These are phyloP conservation scores for Steatocranus sp. DNA, from an alignment of 2,797 vertebrate genomes.

Conservation along the genomic window DNA sequence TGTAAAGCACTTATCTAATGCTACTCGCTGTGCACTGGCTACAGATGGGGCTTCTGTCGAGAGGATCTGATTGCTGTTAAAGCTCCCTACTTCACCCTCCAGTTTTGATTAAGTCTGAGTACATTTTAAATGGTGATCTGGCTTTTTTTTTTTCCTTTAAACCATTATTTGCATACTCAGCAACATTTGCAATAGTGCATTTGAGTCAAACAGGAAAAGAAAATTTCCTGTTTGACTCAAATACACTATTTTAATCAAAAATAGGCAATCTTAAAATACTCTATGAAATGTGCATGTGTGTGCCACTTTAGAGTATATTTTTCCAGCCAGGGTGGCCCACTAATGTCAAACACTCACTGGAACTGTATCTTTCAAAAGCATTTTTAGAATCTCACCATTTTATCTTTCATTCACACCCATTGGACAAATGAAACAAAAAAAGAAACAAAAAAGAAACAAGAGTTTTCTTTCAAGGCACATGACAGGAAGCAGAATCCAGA, in stretches of 20 bases:
- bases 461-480: neutral
- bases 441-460: neutral
- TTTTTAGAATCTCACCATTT: neutral
- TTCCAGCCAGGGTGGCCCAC: neutral
- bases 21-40: slow-evolving; percentile 13
- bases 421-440: neutral
- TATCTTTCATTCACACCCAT: neutral
- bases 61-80: slow-evolving; percentile 10
- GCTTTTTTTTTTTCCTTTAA: neutral
- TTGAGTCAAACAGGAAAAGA: neutral
- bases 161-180: neutral
- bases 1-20: slow-evolving; percentile 45
- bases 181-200: neutral
- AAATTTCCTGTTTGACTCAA: neutral
- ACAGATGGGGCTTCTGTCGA: slow-evolving; percentile 31
- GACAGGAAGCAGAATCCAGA: neutral
- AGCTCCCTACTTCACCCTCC: neutral
- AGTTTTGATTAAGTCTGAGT: neutral
- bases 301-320: neutral
- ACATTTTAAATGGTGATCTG: neutral
- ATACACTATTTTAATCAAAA: neutral
- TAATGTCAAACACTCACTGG: neutral
- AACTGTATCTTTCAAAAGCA: neutral
- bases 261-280: neutral
- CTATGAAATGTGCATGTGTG: neutral